Conservation (phyloP, 2,888 invertebrate species). For the Drosophila conformis region DNA sequence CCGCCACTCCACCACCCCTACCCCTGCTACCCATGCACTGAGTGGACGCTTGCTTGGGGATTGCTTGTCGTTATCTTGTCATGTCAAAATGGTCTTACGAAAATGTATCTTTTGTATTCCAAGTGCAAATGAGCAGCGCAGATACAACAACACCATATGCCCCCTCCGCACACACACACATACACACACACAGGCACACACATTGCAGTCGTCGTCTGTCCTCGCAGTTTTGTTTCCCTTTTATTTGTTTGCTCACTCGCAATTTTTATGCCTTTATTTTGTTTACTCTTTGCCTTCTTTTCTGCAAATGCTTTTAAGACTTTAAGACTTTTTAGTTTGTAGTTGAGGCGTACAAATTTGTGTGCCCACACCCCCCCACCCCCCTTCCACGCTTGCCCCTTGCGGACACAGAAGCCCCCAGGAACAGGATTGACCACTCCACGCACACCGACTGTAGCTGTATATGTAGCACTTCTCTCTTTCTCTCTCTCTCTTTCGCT, state of each 20-base stretch:
- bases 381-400: not conserved
- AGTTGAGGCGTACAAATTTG: slow-evolving; percentile 78
- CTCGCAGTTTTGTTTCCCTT: slow-evolving; percentile 58
- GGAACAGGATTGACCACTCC: slow-evolving; percentile 69
- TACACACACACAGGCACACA: not conserved
- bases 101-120: slow-evolving; percentile 82
- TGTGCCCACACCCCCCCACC: slow-evolving; percentile 20
- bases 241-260: slow-evolving; percentile 80
- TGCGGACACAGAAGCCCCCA: slow-evolving; percentile 30
- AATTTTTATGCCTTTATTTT: slow-evolving; percentile 81
- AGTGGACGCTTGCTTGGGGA: slow-evolving; percentile 59
- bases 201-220: slow-evolving; percentile 12
- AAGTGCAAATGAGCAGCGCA: slow-evolving; percentile 82
- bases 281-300: slow-evolving; percentile 77
- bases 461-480: slow-evolving; percentile 34
- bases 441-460: slow-evolving; percentile 23
- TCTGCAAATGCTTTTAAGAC: slow-evolving; percentile 82
- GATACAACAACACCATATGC: slow-evolving; percentile 36
- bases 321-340: slow-evolving; percentile 79
- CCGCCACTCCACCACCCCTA: not conserved
- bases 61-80: slow-evolving; percentile 83
- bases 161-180: not conserved
- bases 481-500: not conserved
- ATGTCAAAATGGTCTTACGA: slow-evolving; percentile 83
- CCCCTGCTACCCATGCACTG: not conserved